These are phyloP conservation scores for Limnephilus rhombicus DNA, from an alignment of 2,888 invertebrate genomes.

Conservation along the genomic window DNA sequence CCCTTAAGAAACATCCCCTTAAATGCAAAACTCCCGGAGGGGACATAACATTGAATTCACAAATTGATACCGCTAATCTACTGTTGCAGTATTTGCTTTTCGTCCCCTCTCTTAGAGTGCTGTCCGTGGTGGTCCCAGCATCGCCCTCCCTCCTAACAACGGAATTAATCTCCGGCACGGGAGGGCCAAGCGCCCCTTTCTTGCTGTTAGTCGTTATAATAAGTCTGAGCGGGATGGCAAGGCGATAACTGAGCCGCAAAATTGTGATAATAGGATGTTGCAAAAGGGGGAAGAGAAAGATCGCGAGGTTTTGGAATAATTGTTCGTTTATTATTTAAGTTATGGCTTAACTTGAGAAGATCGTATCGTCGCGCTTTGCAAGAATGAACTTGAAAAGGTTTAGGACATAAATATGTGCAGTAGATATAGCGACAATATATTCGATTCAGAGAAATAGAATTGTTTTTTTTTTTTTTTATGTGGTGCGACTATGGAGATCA, in stretches of 20 bases:
- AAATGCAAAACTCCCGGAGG: not conserved
- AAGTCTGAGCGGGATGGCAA: not conserved
- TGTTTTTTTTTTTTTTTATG: no score
- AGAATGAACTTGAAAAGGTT: no score
- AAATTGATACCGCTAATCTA: constrained; percentile 1
- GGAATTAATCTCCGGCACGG: not conserved
- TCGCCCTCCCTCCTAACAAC: not conserved
- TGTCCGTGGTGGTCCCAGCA: not conserved
- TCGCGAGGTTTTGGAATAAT: not conserved
- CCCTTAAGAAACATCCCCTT: not conserved
- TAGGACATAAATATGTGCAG: no score
- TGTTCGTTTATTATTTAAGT: not conserved
- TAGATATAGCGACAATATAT: no score
- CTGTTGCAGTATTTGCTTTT: not conserved
- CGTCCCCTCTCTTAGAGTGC: not conserved
- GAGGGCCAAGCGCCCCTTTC: not conserved
- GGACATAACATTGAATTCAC: not conserved
- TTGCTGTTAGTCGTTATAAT: not conserved
- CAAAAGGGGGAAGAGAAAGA: not conserved
- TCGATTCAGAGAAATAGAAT: no score
- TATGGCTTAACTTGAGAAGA: not conserved
- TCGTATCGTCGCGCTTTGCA: no score
- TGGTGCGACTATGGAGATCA: no score
- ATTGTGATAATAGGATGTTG: not conserved
- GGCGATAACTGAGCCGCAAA: not conserved